Evolutionary conservation across 1,140 invertebrate genomes (phyloP), one percentile per base, ranked within the genome.

Genomic region (Caenorhabditis briggsae): DNA sequence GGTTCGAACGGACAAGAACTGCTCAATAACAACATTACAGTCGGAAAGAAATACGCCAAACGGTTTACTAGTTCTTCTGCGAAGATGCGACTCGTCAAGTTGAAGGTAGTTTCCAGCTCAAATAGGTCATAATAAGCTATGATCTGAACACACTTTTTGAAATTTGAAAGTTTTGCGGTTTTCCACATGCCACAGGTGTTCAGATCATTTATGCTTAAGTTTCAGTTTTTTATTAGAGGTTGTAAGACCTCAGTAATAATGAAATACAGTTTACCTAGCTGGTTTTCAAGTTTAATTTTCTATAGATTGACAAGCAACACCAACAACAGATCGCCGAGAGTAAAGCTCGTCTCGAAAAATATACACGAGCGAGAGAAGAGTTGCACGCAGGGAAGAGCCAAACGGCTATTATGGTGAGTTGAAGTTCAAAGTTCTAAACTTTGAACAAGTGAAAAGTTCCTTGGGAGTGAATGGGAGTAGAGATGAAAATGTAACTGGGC

Each of bases 321-420:
- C 70, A 78, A 25, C 70, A 50, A 14, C 33, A 23, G 46, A 5
- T 78, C 25, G 70, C 70, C 0, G 70, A 78, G 23, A 78, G 46
- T 46, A 78, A 78, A 50, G 70, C 70, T 9, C 18, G 70, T 2
- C 3, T 78, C 41, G 70, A 78, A 46, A 18, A 20, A 11, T 78
- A 53, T 16, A 41, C 48, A 20, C 12, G 70, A 50, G 70, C 48
- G 14, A 48, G 46, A 11, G 70, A 78, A 50, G 70, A 78, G 0
- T n/a, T 78, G 43, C n/a, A 20, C 20, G 43, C 70, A 18, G 70
- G 70, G 11, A 78, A 50, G 11, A 78, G 70, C 46, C 46, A 48
- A 23, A n/a, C 41, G 11, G 70, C 70, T 23, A 78, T 78, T 78
- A 53, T 78, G 70, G 70, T 78, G n/a, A 78, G 70, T 78, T 48